Conservation (phyloP, 2,113 vertebrate genomes). For the Phainopepla nitens region DNA sequence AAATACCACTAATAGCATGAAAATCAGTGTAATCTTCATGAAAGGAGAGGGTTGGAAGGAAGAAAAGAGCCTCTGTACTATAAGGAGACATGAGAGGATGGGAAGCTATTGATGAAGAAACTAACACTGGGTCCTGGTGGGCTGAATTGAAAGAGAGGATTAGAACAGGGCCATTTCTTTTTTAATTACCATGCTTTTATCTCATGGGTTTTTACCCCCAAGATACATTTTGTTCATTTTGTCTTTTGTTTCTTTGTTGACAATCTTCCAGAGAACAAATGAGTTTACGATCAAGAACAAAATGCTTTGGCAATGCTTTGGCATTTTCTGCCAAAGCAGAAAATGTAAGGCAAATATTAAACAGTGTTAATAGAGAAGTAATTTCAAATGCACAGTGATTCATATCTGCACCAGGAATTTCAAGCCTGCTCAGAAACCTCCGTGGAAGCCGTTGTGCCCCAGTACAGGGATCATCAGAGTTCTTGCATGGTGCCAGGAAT, state of each 20-base stretch:
- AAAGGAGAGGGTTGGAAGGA: not conserved
- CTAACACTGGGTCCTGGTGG: not conserved
- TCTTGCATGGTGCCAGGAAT: not conserved
- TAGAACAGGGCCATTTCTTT: not conserved
- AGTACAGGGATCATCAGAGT: not conserved
- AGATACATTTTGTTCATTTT: not conserved
- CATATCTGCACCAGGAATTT: not conserved
- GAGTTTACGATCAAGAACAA: conserved; percentile 5
- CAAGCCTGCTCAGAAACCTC: not conserved
- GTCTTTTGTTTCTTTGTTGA: not conserved
- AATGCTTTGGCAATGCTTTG: conserved; percentile 1
- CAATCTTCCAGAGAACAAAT: not conserved
- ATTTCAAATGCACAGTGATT: not conserved
- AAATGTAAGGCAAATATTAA: conserved; percentile 3
- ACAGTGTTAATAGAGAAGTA: not conserved
- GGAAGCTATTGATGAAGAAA: not conserved
- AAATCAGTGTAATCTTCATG: not conserved
- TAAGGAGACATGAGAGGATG: not conserved
- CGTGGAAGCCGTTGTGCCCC: fast-evolving
- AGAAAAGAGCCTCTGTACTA: not conserved
- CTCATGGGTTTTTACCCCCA: not conserved
- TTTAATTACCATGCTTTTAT: not conserved
- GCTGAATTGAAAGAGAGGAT: not conserved
- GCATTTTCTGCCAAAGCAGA: not conserved
- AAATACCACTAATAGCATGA: not conserved